phyloP scores from a whole-genome alignment of 2,113 vertebrate species.

The Daboia siamensis region DNA sequence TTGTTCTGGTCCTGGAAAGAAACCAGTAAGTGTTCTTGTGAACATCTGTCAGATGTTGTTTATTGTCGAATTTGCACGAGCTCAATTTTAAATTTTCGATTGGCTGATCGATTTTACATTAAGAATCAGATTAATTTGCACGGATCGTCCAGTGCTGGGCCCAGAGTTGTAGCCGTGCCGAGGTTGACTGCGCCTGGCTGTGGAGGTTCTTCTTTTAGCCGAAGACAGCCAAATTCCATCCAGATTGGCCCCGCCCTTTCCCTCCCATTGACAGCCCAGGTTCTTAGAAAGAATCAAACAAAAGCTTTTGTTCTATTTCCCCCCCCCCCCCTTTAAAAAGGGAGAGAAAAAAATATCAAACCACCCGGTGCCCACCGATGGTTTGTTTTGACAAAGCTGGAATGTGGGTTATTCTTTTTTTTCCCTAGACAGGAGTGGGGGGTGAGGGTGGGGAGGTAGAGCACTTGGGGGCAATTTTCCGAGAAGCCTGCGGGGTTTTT shows the following conservation, averaged over 20 bases:
- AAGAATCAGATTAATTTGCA: too few species aligned
- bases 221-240: neutral
- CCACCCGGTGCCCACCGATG: neutral
- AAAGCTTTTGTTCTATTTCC: neutral
- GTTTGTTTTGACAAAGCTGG: neutral
- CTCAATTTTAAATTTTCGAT: neutral
- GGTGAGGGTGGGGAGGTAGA: neutral
- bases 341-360: too few species aligned
- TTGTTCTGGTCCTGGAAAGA: conserved; percentile 74
- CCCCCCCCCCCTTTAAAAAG: neutral
- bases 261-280: neutral
- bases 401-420: neutral
- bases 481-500: neutral
- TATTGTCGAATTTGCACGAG: neutral
- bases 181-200: neutral
- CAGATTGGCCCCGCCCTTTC: fast-evolving
- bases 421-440: neutral
- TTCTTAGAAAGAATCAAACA: neutral
- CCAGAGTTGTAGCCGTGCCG: neutral
- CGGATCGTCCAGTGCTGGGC: fast-evolving
- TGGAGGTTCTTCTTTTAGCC: neutral
- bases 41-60: too few species aligned
- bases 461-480: neutral
- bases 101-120: neutral
- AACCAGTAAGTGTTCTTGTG: conserved; percentile 59